A percentile compares a stretch with the other conserved stretches of the same genome.
phyloP scores from a whole-genome alignment of 2,888 invertebrate genomes.

The Ametastegia equiseti region DNA sequence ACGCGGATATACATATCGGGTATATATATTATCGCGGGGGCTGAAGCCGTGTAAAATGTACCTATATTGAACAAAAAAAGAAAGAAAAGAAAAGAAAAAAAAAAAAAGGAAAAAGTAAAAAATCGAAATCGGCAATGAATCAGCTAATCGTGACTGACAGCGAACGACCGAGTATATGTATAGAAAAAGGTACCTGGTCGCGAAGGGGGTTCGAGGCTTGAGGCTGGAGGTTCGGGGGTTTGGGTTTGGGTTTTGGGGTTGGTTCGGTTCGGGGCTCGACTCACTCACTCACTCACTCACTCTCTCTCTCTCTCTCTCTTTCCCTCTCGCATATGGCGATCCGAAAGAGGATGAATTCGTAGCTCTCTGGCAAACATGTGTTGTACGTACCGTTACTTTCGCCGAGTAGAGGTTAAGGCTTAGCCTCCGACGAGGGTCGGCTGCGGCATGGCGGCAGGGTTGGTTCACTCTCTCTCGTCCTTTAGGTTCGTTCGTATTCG shows the following conservation, averaged over 20 bases:
- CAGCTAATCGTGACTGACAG: constrained; percentile 39
- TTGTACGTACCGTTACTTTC: constrained; percentile 42
- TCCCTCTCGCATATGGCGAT: not conserved
- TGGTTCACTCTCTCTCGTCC: no score
- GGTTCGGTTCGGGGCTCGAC: not conserved
- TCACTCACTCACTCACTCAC: no score
- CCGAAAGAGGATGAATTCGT: constrained; percentile 9
- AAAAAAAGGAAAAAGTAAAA: not conserved
- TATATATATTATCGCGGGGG: no score
- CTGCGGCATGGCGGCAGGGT: not conserved
- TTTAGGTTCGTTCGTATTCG: not conserved
- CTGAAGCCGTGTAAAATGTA: constrained; percentile 10
- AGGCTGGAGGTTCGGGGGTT: not conserved
- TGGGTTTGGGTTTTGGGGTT: not conserved
- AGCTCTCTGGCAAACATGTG: constrained; percentile 36
- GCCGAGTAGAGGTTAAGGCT: constrained; percentile 37
- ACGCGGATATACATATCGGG: no score
- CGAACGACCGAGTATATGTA: not conserved
- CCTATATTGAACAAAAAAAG: no score
- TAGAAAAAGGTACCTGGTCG: not conserved
- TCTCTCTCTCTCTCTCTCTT: not conserved
- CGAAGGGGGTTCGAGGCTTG: not conserved
- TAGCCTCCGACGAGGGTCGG: constrained; percentile 26
- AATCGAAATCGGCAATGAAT: constrained; percentile 29
- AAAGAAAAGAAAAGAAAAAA: not conserved